phyloP scores from a whole-genome alignment of 2,797 vertebrate species.

The Cossypha niveicapilla region DNA sequence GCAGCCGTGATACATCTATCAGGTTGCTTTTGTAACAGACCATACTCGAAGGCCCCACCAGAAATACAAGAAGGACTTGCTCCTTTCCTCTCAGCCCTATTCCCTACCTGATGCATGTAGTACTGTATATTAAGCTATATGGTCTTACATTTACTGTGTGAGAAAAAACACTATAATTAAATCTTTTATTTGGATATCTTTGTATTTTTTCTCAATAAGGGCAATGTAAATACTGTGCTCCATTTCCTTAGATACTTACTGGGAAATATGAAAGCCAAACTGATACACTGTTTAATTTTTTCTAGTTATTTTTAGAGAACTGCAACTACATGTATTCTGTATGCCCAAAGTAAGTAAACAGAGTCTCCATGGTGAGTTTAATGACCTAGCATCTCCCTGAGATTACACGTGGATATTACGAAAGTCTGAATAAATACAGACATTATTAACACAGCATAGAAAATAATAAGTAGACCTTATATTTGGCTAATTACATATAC shows the following conservation, averaged over 20 bases:
- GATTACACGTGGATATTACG: neutral
- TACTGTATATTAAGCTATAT: neutral
- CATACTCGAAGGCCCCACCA: fast-evolving
- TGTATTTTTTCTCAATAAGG: neutral
- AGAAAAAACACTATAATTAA: neutral
- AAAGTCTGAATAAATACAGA: neutral
- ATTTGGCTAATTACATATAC: neutral
- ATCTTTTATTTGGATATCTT: neutral
- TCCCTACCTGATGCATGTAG: neutral
- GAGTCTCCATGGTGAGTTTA: slow-evolving; percentile 32
- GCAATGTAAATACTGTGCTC: neutral
- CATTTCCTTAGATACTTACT: neutral
- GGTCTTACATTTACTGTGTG: neutral
- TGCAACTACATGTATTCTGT: neutral
- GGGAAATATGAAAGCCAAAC: neutral
- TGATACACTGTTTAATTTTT: neutral
- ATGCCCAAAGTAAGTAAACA: slow-evolving; percentile 20
- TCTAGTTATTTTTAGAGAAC: neutral
- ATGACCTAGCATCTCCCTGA: neutral
- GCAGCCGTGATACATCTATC: neutral
- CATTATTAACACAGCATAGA: neutral
- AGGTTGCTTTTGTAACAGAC: neutral
- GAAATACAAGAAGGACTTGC: neutral
- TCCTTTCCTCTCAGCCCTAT: neutral
- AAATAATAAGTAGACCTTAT: neutral